Base-by-base conservation (phyloP, 2,888 invertebrate genomes). In the Subacronicta megacephala region DNA sequence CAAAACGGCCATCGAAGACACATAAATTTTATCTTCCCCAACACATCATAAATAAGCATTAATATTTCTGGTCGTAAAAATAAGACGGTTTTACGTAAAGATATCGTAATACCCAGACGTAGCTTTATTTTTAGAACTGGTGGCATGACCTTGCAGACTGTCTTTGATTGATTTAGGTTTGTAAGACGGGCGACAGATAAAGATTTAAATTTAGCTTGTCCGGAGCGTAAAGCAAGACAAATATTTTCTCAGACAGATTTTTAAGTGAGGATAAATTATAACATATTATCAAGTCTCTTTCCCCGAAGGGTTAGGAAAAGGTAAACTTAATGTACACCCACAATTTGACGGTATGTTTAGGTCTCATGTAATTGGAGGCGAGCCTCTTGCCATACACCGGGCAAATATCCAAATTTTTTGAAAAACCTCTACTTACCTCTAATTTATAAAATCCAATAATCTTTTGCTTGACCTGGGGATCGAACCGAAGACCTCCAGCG, bases 111-210 rank as follows among this genome's bases (percentile, higher is more conserved):
- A 33, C 16, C 33, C 62, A 47, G 60, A 33, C 42, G 16, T 13
- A 38, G 40, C 10, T 37, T 47, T 61, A 76, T 76, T 72, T 75
- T 47, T 52, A 37, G 54, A 40, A 18, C 40, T 44, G 43, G 35
- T 16, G 61, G 51, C 35, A 20, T 75, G 62, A 61, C 67, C 72
- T 71, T 72, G 54, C n/a, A 47, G 40, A 62, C 46, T 46, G 53
- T 60, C 50, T 58, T 38, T 68, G 77, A 76, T 72, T 72, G 77
- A 72, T 76, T 73, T 64, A 47, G 50, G 60, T 40, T 17, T 47
- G 38, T 53, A 31, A 37, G 35, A 29, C n/a, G 13, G 35, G 15
- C 16, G 58, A 46, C 35, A 47, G 49, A 51, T 45, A 33, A 41
- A 50, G 53, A 72, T 75, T 68, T 76, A 76, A 58, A 58, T 63